Evolutionary conservation across 2,797 vertebrate species (phyloP), one percentile per base, ranked within the genome.

Genomic region (Hippoglossus hippoglossus): DNA sequence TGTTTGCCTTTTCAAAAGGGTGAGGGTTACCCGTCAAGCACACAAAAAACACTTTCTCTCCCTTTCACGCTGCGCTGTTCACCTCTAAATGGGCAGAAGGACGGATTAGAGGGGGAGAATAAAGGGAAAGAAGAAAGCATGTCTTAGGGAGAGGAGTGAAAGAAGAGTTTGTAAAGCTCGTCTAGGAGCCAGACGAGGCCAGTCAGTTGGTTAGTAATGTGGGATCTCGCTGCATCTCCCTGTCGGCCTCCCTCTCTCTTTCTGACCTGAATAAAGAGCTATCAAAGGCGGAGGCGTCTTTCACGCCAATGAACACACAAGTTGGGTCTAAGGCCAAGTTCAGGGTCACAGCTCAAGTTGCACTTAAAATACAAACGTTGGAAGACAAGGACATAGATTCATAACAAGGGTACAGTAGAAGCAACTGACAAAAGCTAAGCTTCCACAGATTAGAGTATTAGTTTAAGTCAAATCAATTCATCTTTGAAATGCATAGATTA

Each of bases 41-140:
- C 87, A 92, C 88, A 92, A 93, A 94, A 90, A 91, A 91, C 81
- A 87, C 87, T 89, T 87, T 92, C 87, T 87, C 85, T 84, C 73
- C 69, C 77, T 84, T 90, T 91, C 89, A 89, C 54, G 78, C 85
- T 70, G 86, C 15, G 88, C 90, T 86, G 89, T 92, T 93, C 90
- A 88, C 87, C 85, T 89, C 87, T 90, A 91, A 92, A 93, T 83
- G 83, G 87, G 89, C 87, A 92, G 88, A 91, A 91, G 90, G 85
- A 89, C 87, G 82, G 92, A 90, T 91, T 92, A 92, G 87, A 89
- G 75, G 64, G 75, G 74, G 74, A 67, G 73, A 77, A 86, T 83
- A 87, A 83, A 81, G 63, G 77, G 63, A 31, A 70, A 86, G 58
- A 90, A 87, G 83, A 93, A 95, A 94, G 93, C 94, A 90, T 34